Evolutionary conservation across 2,797 vertebrate species (phyloP).

Genomic region (Chaunax sp.): DNA sequence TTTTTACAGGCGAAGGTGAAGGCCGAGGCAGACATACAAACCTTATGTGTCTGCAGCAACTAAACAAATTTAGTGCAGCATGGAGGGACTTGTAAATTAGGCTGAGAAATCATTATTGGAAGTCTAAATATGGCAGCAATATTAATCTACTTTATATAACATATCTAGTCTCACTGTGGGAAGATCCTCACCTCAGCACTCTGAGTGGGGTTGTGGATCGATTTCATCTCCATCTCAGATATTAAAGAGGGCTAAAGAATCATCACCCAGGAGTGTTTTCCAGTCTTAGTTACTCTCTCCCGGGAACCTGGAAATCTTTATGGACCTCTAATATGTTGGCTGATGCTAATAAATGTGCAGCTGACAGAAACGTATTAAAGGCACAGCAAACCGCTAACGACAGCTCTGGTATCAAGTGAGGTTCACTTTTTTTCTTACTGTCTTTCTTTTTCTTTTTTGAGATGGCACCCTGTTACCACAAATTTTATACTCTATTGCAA

Average conservation of each 20-base stretch:
- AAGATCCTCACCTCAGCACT: constrained; percentile 67
- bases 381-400: constrained; percentile 37
- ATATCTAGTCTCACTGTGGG: constrained; percentile 59
- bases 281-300: constrained; percentile 40
- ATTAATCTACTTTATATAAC: constrained; percentile 68
- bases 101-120: constrained; percentile 56
- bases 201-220: constrained; percentile 57
- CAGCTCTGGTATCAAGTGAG: constrained; percentile 36
- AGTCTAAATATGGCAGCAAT: constrained; percentile 52
- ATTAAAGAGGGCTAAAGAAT: constrained; percentile 65
- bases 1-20: no score
- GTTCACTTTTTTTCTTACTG: constrained; percentile 2
- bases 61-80: constrained; percentile 19
- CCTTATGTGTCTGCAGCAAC: neutral
- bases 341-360: constrained; percentile 48
- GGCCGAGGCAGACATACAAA: neutral
- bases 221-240: constrained; percentile 66
- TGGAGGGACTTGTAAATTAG: constrained; percentile 40
- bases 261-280: constrained; percentile 45
- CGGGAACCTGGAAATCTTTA: constrained; percentile 34
- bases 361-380: constrained; percentile 58
- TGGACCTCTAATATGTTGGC: constrained; percentile 46
- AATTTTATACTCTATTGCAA: constrained; percentile 1
- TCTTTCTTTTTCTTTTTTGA: neutral
- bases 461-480: constrained; percentile 33